A percentile compares a stretch with the other conserved stretches of the same genome.
Evolutionary conservation across 1,140 invertebrate genomes (phyloP).

Genomic region (Agrypnia vestita): DNA sequence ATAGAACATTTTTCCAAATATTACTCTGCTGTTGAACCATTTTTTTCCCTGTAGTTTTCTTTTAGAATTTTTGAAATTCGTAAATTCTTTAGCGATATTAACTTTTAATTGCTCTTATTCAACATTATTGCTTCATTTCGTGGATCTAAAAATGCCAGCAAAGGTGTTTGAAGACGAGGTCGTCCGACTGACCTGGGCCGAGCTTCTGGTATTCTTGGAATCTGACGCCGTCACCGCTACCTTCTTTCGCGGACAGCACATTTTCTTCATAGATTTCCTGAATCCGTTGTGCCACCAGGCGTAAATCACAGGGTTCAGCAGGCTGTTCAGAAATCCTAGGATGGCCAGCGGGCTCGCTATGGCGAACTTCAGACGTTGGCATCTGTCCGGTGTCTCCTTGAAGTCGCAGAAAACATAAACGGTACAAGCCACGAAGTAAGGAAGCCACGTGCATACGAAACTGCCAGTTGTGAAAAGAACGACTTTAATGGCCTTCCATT

Average conservation of each 20-base stretch:
- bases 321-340: conserved; percentile 78
- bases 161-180: neutral
- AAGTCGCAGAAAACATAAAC: conserved; percentile 72
- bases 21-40: no score
- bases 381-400: conserved; percentile 66
- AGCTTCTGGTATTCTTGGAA: neutral
- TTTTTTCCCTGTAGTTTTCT: no score
- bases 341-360: conserved; percentile 73
- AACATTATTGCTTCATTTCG: no score
- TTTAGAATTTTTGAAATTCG: no score
- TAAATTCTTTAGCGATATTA: no score
- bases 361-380: conserved; percentile 67
- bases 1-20: no score
- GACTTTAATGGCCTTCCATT: conserved; percentile 74
- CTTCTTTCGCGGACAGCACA: conserved; percentile 41
- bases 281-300: conserved; percentile 81
- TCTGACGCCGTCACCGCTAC: neutral
- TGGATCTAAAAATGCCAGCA: no score
- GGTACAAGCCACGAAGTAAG: conserved; percentile 70
- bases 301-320: conserved; percentile 82
- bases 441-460: conserved; percentile 71
- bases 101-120: no score
- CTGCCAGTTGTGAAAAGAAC: conserved; percentile 74
- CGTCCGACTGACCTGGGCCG: neutral
- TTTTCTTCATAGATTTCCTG: conserved; percentile 66